Evolutionary conservation across 2,888 invertebrate species (phyloP), one percentile per base, ranked within the genome.

Genomic region (Melinaea marsaeus): DNA sequence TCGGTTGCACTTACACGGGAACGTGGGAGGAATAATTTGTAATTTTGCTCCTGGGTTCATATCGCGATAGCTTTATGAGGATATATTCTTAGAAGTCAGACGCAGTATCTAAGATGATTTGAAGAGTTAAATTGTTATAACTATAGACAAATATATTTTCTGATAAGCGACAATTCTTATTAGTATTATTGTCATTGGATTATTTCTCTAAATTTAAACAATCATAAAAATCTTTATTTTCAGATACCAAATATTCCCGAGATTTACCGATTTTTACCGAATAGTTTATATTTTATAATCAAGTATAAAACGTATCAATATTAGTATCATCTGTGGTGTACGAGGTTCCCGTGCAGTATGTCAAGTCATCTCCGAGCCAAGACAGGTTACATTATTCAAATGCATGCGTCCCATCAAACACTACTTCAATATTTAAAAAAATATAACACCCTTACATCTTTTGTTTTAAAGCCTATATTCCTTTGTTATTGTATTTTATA

Each of bases 21-120:
- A 84, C 83, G 87, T 87, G 84, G 90, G 90, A 83, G 90, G 90
- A 89, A 90, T 90, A 90, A 89, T 86, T 88, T 89, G 88, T 87
- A 79, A 77, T 86, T 77, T 85, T 83, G 86, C 77, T 64, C 32
- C 69, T 66, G 64, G 71, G 69, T 72, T 70, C 60, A 66, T 69
- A 69, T 32, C 46, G 55, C 48, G 59, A 61, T 62, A 58, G 45
- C 6, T 51, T 78, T 77, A 64, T 73, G 55, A 81, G 82, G 86
- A 86, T 65, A 74, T 56, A 34, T 32, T 47, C 34, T 32, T 9
- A 51, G 51, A 32, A 32, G 32, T 3, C 32, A 32, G 13, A 51
- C 22, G 2, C 51, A 51, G 42, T 42, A 9, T 42, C 42, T 3
- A 9, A 32, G 6, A 51, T 32, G 22, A 9, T 48, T 4, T 48